A percentile compares a stretch with the other conserved stretches of the same genome.
Conservation (phyloP, 2,888 invertebrate genomes). For the Eilema caniola region DNA sequence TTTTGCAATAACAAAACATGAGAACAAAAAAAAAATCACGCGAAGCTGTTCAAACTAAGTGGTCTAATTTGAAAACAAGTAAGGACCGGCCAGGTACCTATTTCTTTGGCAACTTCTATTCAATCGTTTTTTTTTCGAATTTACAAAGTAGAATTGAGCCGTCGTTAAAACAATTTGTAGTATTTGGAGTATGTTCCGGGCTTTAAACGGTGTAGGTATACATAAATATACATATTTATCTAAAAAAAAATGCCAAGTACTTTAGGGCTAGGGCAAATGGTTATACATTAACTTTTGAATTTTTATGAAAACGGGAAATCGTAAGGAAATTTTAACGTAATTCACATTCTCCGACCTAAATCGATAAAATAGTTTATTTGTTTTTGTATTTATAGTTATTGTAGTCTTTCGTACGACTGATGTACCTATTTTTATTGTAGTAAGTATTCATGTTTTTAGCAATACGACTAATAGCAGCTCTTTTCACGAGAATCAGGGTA, state of each 20-base stretch:
- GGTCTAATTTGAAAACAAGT: conserved; percentile 30
- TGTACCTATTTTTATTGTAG: no score
- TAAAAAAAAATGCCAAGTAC: background rate
- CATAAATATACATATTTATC: background rate
- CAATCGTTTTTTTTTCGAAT: conserved; percentile 58
- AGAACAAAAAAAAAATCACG: conserved; percentile 47
- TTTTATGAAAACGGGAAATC: no score
- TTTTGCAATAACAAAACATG: conserved; percentile 60
- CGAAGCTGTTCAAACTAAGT: conserved; percentile 38
- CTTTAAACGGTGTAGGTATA: background rate
- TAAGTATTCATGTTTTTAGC: no score
- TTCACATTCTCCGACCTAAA: no score
- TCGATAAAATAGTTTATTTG: no score
- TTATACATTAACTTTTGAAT: no score
- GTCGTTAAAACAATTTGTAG: conserved; percentile 82
- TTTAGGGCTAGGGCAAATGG: no score
- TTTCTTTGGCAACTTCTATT: conserved; percentile 64
- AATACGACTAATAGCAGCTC: no score
- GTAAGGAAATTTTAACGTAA: no score
- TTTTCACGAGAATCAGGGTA: no score
- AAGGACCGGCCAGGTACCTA: conserved; percentile 48
- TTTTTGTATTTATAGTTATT: no score
- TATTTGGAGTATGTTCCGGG: conserved; percentile 45
- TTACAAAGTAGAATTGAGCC: conserved; percentile 65
- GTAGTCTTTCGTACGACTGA: no score